phyloP scores from a whole-genome alignment of 2,888 invertebrate species.

The Nephrotoma appendiculata region DNA sequence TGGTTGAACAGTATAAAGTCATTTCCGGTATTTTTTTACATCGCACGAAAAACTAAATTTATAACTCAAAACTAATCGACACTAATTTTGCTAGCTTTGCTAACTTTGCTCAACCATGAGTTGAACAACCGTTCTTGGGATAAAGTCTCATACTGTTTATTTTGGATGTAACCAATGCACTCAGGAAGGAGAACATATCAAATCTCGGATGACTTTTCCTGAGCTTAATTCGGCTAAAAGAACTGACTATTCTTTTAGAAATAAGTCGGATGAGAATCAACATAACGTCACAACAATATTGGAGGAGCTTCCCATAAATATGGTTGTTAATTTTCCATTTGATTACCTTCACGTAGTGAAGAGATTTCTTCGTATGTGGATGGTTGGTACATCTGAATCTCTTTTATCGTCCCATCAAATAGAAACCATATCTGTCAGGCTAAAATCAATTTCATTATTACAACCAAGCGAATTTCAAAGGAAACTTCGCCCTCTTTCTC shows the following conservation, averaged over 20 bases:
- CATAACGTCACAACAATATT: constrained; percentile 13
- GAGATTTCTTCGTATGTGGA: constrained; percentile 9
- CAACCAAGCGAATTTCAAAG: constrained; percentile 16
- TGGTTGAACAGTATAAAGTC: too few relatives aligned
- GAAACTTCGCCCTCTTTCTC: constrained; percentile 10
- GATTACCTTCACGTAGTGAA: constrained; percentile 8
- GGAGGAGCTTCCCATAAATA: constrained; percentile 11
- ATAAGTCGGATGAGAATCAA: constrained; percentile 12
- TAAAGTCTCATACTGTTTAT: constrained; percentile 8
- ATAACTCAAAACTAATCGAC: too few relatives aligned
- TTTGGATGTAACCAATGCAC: constrained; percentile 9
- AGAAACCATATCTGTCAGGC: neutral
- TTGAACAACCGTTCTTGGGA: too few relatives aligned
- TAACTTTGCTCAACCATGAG: too few relatives aligned
- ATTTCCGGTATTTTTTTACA: too few relatives aligned
- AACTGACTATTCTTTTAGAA: constrained; percentile 7
- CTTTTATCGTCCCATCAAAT: neutral
- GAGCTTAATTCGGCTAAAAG: neutral
- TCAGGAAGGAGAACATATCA: constrained; percentile 11
- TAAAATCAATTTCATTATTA: constrained; percentile 5
- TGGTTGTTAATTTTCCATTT: constrained; percentile 10
- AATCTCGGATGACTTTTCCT: constrained; percentile 9
- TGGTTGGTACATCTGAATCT: constrained; percentile 8
- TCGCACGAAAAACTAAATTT: too few relatives aligned
- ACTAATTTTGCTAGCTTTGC: too few relatives aligned